Percentiles rank a stretch among this genome's conserved stretches.
Evolutionary conservation across 2,113 vertebrate genomes (phyloP).

Genomic region (Egretta garzetta): DNA sequence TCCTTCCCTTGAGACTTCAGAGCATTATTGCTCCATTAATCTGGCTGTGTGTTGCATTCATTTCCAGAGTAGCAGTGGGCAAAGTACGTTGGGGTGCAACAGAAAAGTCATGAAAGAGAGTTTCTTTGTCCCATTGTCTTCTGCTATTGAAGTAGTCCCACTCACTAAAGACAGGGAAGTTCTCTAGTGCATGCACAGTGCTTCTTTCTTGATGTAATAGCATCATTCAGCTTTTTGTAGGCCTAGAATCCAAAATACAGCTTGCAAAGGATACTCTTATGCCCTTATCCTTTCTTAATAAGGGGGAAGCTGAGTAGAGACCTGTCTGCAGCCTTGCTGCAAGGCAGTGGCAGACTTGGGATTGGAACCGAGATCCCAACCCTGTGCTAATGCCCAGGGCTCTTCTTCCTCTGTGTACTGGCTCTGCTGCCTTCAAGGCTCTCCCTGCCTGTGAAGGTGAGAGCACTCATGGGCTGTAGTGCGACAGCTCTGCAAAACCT

Average conservation of each 20-base stretch:
- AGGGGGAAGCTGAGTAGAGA: background rate
- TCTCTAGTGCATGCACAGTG: background rate
- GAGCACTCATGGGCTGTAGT: background rate
- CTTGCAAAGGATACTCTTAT: background rate
- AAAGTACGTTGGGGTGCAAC: background rate
- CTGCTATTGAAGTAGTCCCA: background rate
- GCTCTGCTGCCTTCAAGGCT: background rate
- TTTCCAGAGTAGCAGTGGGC: background rate
- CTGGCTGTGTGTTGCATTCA: background rate
- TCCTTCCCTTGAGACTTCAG: background rate
- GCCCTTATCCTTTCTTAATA: background rate
- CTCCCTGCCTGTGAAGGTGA: background rate
- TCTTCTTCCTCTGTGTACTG: background rate
- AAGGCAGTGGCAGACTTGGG: background rate
- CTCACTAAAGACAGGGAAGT: background rate
- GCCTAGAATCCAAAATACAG: accelerated
- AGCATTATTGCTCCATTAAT: background rate
- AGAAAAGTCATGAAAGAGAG: background rate
- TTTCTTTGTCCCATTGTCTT: background rate
- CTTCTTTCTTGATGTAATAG: background rate
- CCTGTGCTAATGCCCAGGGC: background rate
- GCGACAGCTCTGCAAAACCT: background rate
- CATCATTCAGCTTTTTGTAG: background rate
- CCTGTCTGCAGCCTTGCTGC: background rate
- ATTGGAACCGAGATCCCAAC: background rate